Percentiles rank a stretch among this genome's conserved stretches.
phyloP scores from a whole-genome alignment of 2,113 vertebrate species.

The Caranx melampygus region DNA sequence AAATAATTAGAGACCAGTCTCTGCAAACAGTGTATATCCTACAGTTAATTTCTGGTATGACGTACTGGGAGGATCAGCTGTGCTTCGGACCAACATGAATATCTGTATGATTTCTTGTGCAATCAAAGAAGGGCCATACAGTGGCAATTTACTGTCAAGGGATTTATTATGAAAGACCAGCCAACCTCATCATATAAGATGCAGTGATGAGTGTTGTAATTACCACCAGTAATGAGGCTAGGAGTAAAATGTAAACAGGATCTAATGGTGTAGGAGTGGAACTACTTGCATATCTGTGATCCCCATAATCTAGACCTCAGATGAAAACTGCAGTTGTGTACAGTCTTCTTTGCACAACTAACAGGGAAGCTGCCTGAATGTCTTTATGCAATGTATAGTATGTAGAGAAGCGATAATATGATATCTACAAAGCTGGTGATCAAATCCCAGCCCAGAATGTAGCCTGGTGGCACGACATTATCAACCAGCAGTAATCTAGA shows the following conservation, averaged over 20 bases:
- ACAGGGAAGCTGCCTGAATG: not conserved
- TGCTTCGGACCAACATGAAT: not conserved
- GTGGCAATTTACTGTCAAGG: not conserved
- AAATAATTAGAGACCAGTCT: no score
- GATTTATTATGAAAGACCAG: slow-evolving; percentile 4
- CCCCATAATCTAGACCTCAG: not conserved
- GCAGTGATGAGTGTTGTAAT: slow-evolving; percentile 7
- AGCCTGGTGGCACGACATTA: not conserved
- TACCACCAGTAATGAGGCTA: not conserved
- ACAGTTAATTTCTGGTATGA: not conserved
- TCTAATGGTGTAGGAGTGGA: not conserved
- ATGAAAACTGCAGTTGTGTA: not conserved
- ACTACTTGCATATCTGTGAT: not conserved
- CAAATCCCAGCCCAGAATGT: not conserved
- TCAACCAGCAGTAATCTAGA: not conserved
- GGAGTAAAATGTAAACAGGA: not conserved
- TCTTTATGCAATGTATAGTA: not conserved
- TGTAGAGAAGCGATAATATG: no score
- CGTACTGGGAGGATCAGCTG: not conserved
- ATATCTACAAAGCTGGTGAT: no score
- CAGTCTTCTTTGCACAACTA: not conserved
- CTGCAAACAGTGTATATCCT: not conserved
- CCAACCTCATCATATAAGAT: not conserved
- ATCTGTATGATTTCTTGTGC: not conserved
- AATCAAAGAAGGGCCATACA: not conserved